Percentiles rank a stretch among this genome's conserved stretches.
Evolutionary conservation across 2,888 invertebrate species (phyloP).

Genomic region (Phrixothrix hirtus): DNA sequence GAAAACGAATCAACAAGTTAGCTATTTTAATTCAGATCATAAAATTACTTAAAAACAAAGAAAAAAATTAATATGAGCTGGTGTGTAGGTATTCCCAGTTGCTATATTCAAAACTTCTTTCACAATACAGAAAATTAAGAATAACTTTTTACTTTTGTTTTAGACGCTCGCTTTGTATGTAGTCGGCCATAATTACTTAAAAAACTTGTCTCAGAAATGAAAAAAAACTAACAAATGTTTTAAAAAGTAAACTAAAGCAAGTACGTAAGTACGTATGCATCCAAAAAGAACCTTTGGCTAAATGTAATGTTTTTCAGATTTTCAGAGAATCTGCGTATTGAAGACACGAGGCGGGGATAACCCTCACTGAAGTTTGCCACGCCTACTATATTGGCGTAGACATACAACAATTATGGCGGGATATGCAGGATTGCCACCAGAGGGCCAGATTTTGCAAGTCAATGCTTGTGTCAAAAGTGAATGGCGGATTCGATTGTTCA

Average conservation of each 20-base stretch:
- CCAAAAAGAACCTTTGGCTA: slow-evolving; percentile 9
- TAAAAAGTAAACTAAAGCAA: slow-evolving; percentile 14
- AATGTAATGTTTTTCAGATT: slow-evolving; percentile 23
- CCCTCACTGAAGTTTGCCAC: slow-evolving; percentile 6
- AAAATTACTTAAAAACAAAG: too few species aligned
- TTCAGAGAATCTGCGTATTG: slow-evolving; percentile 12
- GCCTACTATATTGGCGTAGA: slow-evolving; percentile 31
- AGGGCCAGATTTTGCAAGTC: slow-evolving; percentile 47
- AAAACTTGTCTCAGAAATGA: slow-evolving; percentile 4
- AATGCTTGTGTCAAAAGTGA: slow-evolving; percentile 44
- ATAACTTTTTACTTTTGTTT: too few species aligned
- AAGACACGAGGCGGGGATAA: slow-evolving; percentile 5
- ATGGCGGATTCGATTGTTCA: slow-evolving; percentile 44
- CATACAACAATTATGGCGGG: slow-evolving; percentile 42
- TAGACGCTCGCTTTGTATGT: too few species aligned
- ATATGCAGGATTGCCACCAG: slow-evolving; percentile 45
- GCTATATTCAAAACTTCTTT: too few species aligned
- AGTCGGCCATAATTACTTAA: too few species aligned
- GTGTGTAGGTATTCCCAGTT: too few species aligned
- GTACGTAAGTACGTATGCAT: slow-evolving; percentile 10
- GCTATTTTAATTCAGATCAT: too few species aligned
- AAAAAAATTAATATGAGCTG: too few species aligned
- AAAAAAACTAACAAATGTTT: slow-evolving; percentile 1
- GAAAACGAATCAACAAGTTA: too few species aligned
- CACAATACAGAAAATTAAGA: too few species aligned